Percentiles rank a stretch among this genome's conserved stretches.
These are phyloP conservation scores for Platypus cylindrus DNA, from an alignment of 2,888 invertebrate species.

Conservation along the genomic window DNA sequence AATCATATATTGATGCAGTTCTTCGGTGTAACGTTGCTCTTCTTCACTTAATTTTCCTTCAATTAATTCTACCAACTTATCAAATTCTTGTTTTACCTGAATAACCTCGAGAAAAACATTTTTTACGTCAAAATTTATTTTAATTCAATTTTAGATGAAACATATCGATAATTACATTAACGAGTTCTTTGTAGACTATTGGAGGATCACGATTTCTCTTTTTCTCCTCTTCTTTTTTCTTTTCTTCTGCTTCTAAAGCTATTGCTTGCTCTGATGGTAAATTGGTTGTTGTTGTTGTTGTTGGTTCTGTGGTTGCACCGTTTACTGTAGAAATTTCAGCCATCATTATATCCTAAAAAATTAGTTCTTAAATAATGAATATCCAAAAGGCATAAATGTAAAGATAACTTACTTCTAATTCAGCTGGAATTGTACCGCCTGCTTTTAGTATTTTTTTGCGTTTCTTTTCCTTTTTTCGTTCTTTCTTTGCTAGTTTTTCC, in stretches of 20 bases:
- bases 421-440: conserved; percentile 26
- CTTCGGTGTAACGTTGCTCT: conserved; percentile 64
- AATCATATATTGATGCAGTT: conserved; percentile 76
- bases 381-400: no score
- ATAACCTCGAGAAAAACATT: conserved; percentile 12
- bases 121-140: neutral
- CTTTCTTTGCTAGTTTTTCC: conserved; percentile 61
- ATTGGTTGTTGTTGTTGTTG: conserved; percentile 31
- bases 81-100: conserved; percentile 61
- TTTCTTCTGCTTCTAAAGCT: conserved; percentile 50
- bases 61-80: conserved; percentile 52
- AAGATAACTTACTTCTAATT: conserved; percentile 25
- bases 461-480: conserved; percentile 61
- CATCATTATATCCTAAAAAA: conserved; percentile 23
- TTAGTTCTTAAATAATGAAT: conserved; percentile 1
- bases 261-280: conserved; percentile 41
- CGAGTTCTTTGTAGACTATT: conserved; percentile 56
- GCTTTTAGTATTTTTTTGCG: conserved; percentile 44
- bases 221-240: conserved; percentile 53
- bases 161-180: conserved; percentile 47
- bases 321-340: conserved; percentile 31
- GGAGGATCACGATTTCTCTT: conserved; percentile 66
- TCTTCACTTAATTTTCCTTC: conserved; percentile 61
- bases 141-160: no score
- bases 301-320: conserved; percentile 15